phyloP scores from a whole-genome alignment of 2,797 vertebrate species.

The Poeciliopsis presidionis region DNA sequence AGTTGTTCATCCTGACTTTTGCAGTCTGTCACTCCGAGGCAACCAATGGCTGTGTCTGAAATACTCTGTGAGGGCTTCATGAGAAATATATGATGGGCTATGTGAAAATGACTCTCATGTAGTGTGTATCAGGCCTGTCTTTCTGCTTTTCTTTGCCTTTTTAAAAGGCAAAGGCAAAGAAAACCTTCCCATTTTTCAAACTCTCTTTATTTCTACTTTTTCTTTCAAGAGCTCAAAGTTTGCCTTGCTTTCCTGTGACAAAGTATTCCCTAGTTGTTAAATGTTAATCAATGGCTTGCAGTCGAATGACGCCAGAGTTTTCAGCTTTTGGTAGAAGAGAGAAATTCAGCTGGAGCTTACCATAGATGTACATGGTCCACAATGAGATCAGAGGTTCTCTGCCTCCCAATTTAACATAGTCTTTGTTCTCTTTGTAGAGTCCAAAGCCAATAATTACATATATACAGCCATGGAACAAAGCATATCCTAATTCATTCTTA shows the following conservation, averaged over 20 bases:
- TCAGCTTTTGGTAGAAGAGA: constrained; percentile 43
- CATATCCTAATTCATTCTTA: constrained; percentile 72
- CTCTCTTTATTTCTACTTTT: constrained; percentile 31
- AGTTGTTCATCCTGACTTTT: constrained; percentile 74
- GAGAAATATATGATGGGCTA: constrained; percentile 80
- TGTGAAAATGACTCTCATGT: constrained; percentile 81
- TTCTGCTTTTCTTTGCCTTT: constrained; percentile 32
- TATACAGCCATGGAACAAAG: constrained; percentile 44
- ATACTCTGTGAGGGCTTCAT: constrained; percentile 79
- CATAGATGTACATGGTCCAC: constrained; percentile 27
- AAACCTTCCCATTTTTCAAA: constrained; percentile 29
- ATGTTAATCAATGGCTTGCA: constrained; percentile 74
- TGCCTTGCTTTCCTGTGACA: constrained; percentile 70
- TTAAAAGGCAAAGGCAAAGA: too few species aligned
- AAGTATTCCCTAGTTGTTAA: constrained; percentile 78
- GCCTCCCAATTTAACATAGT: constrained; percentile 19
- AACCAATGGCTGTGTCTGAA: constrained; percentile 75
- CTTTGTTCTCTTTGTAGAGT: constrained; percentile 35
- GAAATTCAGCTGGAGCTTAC: constrained; percentile 23
- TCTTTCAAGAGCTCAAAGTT: constrained; percentile 75
- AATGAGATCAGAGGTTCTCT: constrained; percentile 31
- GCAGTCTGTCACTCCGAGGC: constrained; percentile 69
- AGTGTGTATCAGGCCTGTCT: constrained; percentile 64
- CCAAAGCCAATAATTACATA: constrained; percentile 52
- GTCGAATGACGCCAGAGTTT: constrained; percentile 49